Conservation (phyloP, 2,113 vertebrate genomes). For the Lethenteron camtschaticum region DNA sequence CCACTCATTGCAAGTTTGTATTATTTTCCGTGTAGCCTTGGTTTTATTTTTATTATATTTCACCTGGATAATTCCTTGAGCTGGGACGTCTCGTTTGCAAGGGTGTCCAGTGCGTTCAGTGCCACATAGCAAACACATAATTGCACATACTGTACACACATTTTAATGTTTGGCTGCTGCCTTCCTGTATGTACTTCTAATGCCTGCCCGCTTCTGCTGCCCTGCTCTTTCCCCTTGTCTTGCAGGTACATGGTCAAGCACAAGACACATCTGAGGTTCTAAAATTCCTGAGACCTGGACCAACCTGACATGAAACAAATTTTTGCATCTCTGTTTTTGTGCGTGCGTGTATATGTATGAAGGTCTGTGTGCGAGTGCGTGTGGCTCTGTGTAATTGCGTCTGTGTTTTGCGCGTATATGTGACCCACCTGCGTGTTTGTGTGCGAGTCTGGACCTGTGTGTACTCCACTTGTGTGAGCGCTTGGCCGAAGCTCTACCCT, state of each 20-base stretch:
- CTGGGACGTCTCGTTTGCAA: too few species aligned
- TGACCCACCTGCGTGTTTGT: neutral
- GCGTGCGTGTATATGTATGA: neutral
- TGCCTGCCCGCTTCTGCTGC: conserved; percentile 7
- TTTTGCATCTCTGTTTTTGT: neutral
- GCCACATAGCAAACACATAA: neutral
- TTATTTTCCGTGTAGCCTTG: too few species aligned
- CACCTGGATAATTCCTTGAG: too few species aligned
- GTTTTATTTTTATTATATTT: too few species aligned
- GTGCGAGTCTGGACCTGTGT: neutral
- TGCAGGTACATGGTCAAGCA: conserved; percentile 95
- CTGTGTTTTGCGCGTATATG: neutral
- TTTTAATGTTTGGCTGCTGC: neutral
- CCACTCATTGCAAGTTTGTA: too few species aligned
- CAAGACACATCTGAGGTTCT: conserved; percentile 95
- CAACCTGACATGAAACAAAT: neutral
- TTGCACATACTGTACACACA: neutral
- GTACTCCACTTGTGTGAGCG: neutral
- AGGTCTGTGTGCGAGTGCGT: neutral
- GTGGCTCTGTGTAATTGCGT: neutral
- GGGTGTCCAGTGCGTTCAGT: too few species aligned
- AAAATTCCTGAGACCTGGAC: conserved; percentile 18
- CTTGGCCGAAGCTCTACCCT: too few species aligned
- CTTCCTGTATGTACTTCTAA: neutral
- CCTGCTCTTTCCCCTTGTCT: conserved; percentile 3